Base-by-base conservation (phyloP, 2,888 invertebrate species). In the Aquatica leii region DNA sequence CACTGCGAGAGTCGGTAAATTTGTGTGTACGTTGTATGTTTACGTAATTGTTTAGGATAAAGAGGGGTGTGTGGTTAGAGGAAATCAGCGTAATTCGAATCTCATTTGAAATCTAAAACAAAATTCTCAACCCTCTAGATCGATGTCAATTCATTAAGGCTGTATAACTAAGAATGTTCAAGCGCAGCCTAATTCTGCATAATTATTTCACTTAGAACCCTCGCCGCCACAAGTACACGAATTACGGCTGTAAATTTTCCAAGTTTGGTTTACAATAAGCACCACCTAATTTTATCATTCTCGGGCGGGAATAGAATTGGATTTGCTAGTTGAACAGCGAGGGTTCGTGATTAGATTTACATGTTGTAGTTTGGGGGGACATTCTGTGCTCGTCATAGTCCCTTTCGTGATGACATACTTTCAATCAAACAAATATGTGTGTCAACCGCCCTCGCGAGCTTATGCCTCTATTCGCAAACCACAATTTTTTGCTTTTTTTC, bases 221-320 rank as follows among this genome's bases (percentile, higher is more conserved):
- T 72, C 74, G 68, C 73, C 71, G 75, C 79, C 79, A 76, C 81
- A 79, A 81, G 78, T 80, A 79, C 77, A 74, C 77, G 79, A 81
- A 81, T 81, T 81, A 81, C 77, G 78, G 76, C 75, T 78, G 79
- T 78, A 78, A 83, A 83, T 83, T 82, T 82, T 80, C 81, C 80
- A 78, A 82, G 82, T 83, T 83, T 82, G 82, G 82, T 83, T 83
- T 83, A 83, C 83, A 83, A 83, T 83, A 82, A 82, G 82, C 81
- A 79, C 78, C 77, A 77, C 78, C 79, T 83, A 83, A 83, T 83
- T 83, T 79, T 80, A 83, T 82, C 82, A 82, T 79, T 78, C 78
- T 76, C 78, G 77, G 76, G 75, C 78, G 76, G 77, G 80, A 76
- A 75, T 74, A 75, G 79, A 82, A 83, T 83, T 82, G 80, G 82